Percentiles rank a stretch among this genome's conserved stretches.
phyloP scores from a whole-genome alignment of 2,888 invertebrate species.

The Cantharis lateralis region DNA sequence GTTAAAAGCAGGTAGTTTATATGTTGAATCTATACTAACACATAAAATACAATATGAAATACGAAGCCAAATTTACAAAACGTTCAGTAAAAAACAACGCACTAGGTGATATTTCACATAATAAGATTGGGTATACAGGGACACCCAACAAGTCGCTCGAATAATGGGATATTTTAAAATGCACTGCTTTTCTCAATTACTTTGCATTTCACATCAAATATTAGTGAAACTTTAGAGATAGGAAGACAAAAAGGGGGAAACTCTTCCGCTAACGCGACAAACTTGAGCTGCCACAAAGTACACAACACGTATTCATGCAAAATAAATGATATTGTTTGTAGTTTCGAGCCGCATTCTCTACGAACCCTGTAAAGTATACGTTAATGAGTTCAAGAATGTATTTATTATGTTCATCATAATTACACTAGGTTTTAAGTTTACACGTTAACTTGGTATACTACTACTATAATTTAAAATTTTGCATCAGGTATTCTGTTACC shows the following conservation, averaged over 20 bases:
- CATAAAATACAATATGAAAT: not conserved
- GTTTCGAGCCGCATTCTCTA: conserved; percentile 28
- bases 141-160: not conserved
- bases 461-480: conserved; percentile 5
- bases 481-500: conserved; percentile 2
- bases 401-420: conserved; percentile 38
- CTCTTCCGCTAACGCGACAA: conserved; percentile 31
- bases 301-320: conserved; percentile 43
- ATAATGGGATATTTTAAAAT: not conserved
- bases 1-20: conserved; percentile 37
- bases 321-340: conserved; percentile 41
- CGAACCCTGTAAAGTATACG: conserved; percentile 38
- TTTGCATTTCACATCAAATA: conserved; percentile 39
- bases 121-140: not conserved
- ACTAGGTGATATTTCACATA: not conserved
- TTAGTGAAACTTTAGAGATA: conserved; percentile 37
- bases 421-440: conserved; percentile 25
- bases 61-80: not conserved
- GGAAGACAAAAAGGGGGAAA: conserved; percentile 34
- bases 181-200: conserved; percentile 4
- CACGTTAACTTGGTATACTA: conserved; percentile 12
- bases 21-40: not conserved
- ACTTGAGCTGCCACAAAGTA: conserved; percentile 33
- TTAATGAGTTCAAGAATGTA: conserved; percentile 40
- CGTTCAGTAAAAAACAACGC: not conserved